Evolutionary conservation across 2,888 invertebrate species (phyloP).

Genomic region (Nephrotoma flavescens): DNA sequence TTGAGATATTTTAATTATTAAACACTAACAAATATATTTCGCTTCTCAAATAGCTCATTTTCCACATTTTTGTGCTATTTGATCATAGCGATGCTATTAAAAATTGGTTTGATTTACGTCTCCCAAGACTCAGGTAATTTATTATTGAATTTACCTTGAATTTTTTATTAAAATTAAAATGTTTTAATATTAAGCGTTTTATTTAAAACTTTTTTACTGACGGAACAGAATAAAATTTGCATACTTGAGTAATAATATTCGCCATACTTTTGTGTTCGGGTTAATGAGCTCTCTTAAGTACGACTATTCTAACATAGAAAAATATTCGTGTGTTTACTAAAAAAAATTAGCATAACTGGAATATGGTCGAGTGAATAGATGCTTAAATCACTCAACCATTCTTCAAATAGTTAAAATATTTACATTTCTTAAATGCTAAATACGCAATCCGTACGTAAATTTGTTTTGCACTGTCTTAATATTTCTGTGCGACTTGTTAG

Average conservation of each 20-base stretch:
- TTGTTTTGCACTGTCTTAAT: neutral
- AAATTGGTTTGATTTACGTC: neutral
- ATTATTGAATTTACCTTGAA: neutral
- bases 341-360: neutral
- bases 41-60: too few relatives aligned
- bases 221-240: neutral
- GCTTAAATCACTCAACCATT: neutral
- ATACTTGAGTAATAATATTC: neutral
- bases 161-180: neutral
- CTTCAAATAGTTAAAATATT: neutral
- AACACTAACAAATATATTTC: too few relatives aligned
- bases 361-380: neutral
- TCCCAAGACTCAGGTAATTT: neutral
- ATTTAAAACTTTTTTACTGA: neutral
- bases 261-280: neutral
- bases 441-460: neutral
- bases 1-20: too few relatives aligned
- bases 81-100: too few relatives aligned
- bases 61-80: too few relatives aligned
- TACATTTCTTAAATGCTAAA: neutral
- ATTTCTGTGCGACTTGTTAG: neutral
- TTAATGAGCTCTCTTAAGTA: neutral
- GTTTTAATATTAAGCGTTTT: neutral
- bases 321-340: neutral
- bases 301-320: neutral